These are phyloP conservation scores for Podarcis raffonei DNA, from an alignment of 2,113 vertebrate species.

Conservation along the genomic window DNA sequence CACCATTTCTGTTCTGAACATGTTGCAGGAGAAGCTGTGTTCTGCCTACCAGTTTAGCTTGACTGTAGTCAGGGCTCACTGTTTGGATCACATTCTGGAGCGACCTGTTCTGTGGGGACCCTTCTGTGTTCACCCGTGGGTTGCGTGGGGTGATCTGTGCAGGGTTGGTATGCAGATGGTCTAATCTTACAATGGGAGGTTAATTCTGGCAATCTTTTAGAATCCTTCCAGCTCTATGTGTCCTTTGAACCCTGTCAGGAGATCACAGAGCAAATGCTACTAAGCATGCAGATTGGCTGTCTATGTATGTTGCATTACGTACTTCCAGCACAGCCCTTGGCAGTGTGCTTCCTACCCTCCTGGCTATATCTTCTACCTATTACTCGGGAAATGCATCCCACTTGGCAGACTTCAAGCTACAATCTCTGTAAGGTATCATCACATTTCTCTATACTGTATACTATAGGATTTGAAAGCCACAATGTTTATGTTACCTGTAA, in stretches of 20 bases:
- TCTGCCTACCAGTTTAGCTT: background rate
- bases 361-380: background rate
- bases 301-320: background rate
- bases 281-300: background rate
- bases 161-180: background rate
- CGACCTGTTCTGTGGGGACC: background rate
- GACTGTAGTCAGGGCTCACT: background rate
- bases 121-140: background rate
- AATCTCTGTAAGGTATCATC: background rate
- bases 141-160: background rate
- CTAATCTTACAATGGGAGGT: background rate
- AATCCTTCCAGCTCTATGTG: background rate
- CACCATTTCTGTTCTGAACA: background rate
- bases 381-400: background rate
- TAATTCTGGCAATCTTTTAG: background rate
- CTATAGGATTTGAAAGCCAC: background rate
- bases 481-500: background rate
- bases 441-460: background rate
- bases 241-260: background rate
- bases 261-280: background rate
- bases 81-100: background rate
- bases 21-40: background rate
- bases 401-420: background rate
- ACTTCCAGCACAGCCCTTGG: background rate
- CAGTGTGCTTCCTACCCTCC: background rate